phyloP scores from a whole-genome alignment of 1,140 invertebrate genomes.

The Leptopilina clavipes region DNA sequence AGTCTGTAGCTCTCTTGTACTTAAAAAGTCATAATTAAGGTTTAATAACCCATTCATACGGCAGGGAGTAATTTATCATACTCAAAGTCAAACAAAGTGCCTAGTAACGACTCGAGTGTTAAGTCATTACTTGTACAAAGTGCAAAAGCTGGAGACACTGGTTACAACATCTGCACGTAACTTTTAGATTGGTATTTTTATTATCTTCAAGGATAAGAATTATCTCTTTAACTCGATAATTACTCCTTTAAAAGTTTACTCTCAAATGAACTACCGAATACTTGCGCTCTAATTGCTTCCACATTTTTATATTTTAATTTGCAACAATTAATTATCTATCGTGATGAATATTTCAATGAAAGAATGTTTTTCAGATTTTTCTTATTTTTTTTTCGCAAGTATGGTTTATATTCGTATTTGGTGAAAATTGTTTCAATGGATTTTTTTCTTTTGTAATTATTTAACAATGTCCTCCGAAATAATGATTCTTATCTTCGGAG shows the following conservation, averaged over 20 bases:
- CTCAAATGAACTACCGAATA: not conserved
- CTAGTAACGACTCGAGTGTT: conserved; percentile 32
- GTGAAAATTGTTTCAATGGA: too few species aligned
- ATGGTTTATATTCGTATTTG: too few species aligned
- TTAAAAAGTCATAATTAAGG: conserved; percentile 34
- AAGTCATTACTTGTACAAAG: conserved; percentile 24
- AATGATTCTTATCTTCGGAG: too few species aligned
- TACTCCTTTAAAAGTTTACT: not conserved
- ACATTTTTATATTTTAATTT: too few species aligned
- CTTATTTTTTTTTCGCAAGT: too few species aligned
- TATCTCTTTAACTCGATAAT: not conserved
- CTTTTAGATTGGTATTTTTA: not conserved
- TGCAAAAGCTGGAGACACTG: conserved; percentile 13
- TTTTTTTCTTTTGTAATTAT: too few species aligned
- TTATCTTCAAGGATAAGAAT: conserved; percentile 14
- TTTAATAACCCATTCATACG: conserved; percentile 32
- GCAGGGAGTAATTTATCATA: conserved; percentile 20
- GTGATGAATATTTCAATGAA: too few species aligned
- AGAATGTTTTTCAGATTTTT: too few species aligned
- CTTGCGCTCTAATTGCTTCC: conserved; percentile 5
- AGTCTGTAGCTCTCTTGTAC: not conserved
- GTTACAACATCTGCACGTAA: conserved; percentile 17
- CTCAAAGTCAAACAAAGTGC: conserved; percentile 31
- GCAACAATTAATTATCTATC: too few species aligned
- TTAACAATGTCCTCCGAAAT: too few species aligned